phyloP scores from a whole-genome alignment of 2,797 vertebrate genomes.

The Micromesistius poutassou region DNA sequence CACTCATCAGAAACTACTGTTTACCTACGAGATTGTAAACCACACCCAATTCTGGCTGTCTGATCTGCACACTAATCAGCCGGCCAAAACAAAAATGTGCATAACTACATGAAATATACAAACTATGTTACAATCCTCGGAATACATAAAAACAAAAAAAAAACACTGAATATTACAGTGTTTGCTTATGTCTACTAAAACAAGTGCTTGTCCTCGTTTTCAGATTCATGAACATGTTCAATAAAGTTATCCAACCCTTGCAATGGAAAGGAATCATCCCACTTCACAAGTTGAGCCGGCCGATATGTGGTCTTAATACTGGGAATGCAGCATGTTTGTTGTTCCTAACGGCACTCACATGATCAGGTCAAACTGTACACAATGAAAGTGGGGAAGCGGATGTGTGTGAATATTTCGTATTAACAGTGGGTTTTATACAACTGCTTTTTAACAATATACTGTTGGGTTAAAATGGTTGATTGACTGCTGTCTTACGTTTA shows the following conservation, averaged over 20 bases:
- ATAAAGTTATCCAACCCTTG: background rate
- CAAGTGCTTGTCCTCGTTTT: background rate
- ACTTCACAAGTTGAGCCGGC: background rate
- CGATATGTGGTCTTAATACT: background rate
- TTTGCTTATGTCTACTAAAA: slow-evolving; percentile 15
- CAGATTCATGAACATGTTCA: background rate
- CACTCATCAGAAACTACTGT: slow-evolving; percentile 15
- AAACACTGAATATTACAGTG: slow-evolving; percentile 23
- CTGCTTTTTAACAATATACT: slow-evolving; percentile 43
- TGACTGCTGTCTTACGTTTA: slow-evolving; percentile 21
- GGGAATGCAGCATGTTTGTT: background rate
- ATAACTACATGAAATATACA: slow-evolving; percentile 35
- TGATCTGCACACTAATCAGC: slow-evolving; percentile 50
- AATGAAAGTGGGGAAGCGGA: slow-evolving; percentile 21
- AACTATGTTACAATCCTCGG: slow-evolving; percentile 31
- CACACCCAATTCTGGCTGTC: slow-evolving; percentile 18
- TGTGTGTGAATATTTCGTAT: slow-evolving; percentile 62
- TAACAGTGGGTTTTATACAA: slow-evolving; percentile 54
- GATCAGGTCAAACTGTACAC: slow-evolving; percentile 11
- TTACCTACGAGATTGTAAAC: slow-evolving; percentile 11
- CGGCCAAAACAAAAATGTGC: slow-evolving; percentile 52
- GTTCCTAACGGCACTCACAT: background rate
- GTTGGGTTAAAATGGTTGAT: slow-evolving; percentile 28
- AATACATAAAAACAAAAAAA: slow-evolving; percentile 18
- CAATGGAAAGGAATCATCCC: background rate